Evolutionary conservation across 64 coral and sea anemone species (phyloP), one percentile per base, ranked within the genome.

Genomic region (Astreopora myriophthalma): DNA sequence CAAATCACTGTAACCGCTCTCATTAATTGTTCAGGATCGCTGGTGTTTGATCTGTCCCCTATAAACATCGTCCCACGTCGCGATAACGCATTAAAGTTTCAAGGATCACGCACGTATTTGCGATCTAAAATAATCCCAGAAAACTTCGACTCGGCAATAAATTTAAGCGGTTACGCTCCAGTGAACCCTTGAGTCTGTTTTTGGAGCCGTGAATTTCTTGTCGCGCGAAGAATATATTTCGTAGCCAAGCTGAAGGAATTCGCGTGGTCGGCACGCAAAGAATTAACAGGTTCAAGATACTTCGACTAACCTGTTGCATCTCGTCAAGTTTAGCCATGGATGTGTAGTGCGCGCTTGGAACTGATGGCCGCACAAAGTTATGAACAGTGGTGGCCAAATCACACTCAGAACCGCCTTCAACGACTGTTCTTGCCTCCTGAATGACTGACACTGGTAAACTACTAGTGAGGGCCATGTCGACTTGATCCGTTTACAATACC

Each of bases 371-470:
- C 16, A 83, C 79, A 65, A 83, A 83, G 48, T 80, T 80, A 11
- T 80, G 76, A 58, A 80, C 76, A 65, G 79, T 83, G 31, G 79
- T 83, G 1, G 52, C 33, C 30, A 83, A 83, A 11, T 83, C 79
- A 77, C 87, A 89, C 28, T 70, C 69, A 31, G 70, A 7, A 19
- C 37, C 32, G 33, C 63, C 90, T 58, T 92, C 90, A 16, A 92
- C n/a, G 13, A 92, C 90, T 33, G 90, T 84, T 19, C 90, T 85
- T 17, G 90, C 90, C 68, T 92, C 84, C 48, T 92, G 90, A 40
- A 92, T 92, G 1, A 92, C 79, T 37, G 79, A 83, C 33, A 83
- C 90, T 24, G 90, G 90, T 44, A 92, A 70, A 79, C 70, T n/a
- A n/a, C n/a, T 73, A 3, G 90, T 80, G 17, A 92, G 72, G 7